Evolutionary conservation across 2,888 invertebrate species (phyloP), one percentile per base, ranked within the genome.

Genomic region (Andrena bucephala): DNA sequence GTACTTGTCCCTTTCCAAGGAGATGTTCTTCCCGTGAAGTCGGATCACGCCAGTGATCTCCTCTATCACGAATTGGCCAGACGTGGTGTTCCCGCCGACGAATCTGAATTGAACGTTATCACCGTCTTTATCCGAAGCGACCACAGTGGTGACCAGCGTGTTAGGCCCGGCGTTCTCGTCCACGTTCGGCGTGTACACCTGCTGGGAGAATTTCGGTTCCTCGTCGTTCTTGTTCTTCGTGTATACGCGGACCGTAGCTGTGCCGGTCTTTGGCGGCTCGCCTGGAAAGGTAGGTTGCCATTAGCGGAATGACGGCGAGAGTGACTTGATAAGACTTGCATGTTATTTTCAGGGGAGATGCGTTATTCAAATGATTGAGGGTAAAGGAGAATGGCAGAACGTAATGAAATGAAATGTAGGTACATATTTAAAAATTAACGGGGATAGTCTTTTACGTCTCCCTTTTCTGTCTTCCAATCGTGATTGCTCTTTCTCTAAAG

Each of bases 161-260:
- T 98, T 98, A 0, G 98, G 98, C 0, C 98, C 98, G 10, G 98
- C 98, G 94, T 98, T 98, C 94, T 99, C 99, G 93, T 98, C 98
- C 0, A 99, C 98, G 94, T 98, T 99, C 0, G 99, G 98, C 1
- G 98, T 98, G 94, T 99, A 99, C 2, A 99, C 98, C 95, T 98
- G 98, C 92, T 99, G 99, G 0, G 98, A 98, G 94, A 99, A 99
- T 94, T 98, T 98, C 0, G 99, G 99, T 92, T 98, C 98, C 94
- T 99, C 99, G 93, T 99, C 99, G 94, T 99, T 99, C 94, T 99
- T 99, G 92, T 99, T 99, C 92, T 98, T 98, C n/a, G 99, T 99
- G 93, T 99, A 99, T 77, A 99, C 97, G 77, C 99, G 96, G 20
- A 99, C 99, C 0, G 98, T 99, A 0, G 99, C 99, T 0, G 97